These are phyloP conservation scores for human (Homo sapiens) DNA, from an alignment of 2,113 vertebrate genomes.

Conservation along the genomic window GRCh38 chr3:71745001-71745500, in stretches of 20 bases:
- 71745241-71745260: neutral
- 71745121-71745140: neutral
- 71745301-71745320: neutral
- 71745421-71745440: neutral
- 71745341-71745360: neutral
- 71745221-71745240: neutral
- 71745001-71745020: neutral
- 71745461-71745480: neutral
- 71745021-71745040: neutral
- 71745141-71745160: neutral
- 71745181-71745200: neutral
- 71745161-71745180: neutral
- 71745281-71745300: neutral
- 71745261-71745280: accelerated
- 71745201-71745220: neutral
- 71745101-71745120: neutral
- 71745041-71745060: neutral
- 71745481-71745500: neutral
- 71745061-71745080: neutral
- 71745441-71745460: neutral
- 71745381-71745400: neutral
- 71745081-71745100: neutral
- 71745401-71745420: neutral
- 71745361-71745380: neutral
- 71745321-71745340: neutral